These are phyloP conservation scores for Apis dorsata DNA, from an alignment of 1,140 invertebrate species.

Conservation along the genomic window DNA sequence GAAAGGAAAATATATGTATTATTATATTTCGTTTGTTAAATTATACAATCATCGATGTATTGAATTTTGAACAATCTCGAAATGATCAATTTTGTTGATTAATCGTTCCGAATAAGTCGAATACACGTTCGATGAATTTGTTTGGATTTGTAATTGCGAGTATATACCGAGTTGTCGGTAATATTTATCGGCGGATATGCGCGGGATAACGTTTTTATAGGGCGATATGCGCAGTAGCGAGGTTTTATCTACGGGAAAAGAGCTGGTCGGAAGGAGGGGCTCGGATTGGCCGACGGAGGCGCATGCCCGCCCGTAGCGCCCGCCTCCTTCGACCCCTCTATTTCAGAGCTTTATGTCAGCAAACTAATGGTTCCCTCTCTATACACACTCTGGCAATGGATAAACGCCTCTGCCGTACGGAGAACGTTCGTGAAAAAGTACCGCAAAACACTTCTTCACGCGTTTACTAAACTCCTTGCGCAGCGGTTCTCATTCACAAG, in stretches of 20 bases:
- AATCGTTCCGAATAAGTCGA: too few species aligned
- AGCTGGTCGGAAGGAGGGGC: slow-evolving; percentile 39
- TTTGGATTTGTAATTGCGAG: too few species aligned
- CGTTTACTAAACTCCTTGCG: slow-evolving; percentile 57
- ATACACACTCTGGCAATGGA: slow-evolving; percentile 54
- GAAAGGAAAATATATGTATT: too few species aligned
- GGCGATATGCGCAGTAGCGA: slow-evolving; percentile 56
- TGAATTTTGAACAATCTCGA: too few species aligned
- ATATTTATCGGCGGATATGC: slow-evolving; percentile 18
- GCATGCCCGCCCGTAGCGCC: slow-evolving; percentile 58
- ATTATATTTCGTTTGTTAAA: too few species aligned
- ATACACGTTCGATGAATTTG: too few species aligned
- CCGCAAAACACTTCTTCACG: slow-evolving; percentile 68
- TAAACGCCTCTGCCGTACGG: slow-evolving; percentile 65
- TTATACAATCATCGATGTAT: too few species aligned
- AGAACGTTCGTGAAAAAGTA: slow-evolving; percentile 66
- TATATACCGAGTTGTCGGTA: background rate
- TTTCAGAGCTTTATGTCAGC: slow-evolving; percentile 62
- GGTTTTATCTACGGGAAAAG: slow-evolving; percentile 42
- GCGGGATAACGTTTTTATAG: slow-evolving; percentile 25
- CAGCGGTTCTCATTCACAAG: slow-evolving; percentile 56
- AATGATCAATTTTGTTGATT: too few species aligned
- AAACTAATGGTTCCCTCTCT: slow-evolving; percentile 67
- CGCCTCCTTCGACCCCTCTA: slow-evolving; percentile 66
- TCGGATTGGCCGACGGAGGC: slow-evolving; percentile 59